Evolutionary conservation across 2,113 vertebrate genomes (phyloP).

Genomic region (Gobius niger): DNA sequence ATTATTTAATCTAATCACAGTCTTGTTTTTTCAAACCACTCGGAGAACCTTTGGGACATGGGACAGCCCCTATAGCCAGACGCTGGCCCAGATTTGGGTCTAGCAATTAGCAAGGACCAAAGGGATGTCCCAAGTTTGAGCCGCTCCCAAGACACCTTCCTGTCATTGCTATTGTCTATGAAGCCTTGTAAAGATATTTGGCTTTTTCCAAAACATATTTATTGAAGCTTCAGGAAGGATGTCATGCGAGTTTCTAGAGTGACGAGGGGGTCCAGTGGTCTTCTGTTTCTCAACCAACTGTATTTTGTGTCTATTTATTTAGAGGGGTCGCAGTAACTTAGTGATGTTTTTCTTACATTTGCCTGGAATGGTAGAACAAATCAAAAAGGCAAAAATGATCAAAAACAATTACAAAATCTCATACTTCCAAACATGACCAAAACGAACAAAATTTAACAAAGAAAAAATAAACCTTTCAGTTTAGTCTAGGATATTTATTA

Average conservation of each 20-base stretch:
- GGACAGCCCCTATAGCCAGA: constrained; percentile 38
- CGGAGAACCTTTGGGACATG: constrained; percentile 65
- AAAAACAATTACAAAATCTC: constrained; percentile 76
- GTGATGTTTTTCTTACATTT: constrained; percentile 88
- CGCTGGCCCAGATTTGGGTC: constrained; percentile 36
- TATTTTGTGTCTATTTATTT: constrained; percentile 85
- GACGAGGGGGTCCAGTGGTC: constrained; percentile 73
- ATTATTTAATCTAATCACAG: constrained; percentile 85
- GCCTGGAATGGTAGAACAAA: constrained; percentile 84
- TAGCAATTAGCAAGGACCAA: constrained; percentile 33
- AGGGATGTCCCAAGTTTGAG: constrained; percentile 50
- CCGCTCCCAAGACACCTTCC: constrained; percentile 65
- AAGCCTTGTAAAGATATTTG: not conserved
- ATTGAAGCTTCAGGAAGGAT: constrained; percentile 51
- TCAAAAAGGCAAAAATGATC: constrained; percentile 72
- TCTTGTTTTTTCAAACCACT: constrained; percentile 82
- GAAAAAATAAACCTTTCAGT: constrained; percentile 82
- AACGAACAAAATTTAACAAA: constrained; percentile 76
- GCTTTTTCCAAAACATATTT: constrained; percentile 5
- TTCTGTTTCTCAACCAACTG: constrained; percentile 82
- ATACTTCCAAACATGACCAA: constrained; percentile 81
- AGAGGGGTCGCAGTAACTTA: constrained; percentile 85
- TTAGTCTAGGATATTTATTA: constrained; percentile 94
- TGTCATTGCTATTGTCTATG: constrained; percentile 38
- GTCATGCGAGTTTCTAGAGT: constrained; percentile 64